Evolutionary conservation across 2,797 vertebrate genomes (phyloP).

Genomic region (Masticophis lateralis): DNA sequence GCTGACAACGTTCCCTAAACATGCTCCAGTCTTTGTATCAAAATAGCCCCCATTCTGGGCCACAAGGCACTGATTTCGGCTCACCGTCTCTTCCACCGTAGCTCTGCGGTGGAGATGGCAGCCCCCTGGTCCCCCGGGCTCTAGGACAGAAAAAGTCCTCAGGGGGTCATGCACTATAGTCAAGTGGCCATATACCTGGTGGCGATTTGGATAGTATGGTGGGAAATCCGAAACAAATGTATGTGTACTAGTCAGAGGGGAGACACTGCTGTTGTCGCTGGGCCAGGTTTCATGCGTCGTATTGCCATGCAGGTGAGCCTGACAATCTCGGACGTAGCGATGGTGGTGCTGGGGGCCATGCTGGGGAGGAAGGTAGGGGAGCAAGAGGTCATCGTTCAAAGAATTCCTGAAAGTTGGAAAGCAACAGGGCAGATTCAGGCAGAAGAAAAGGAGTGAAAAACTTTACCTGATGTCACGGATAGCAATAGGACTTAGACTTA

Average conservation of each 20-base stretch:
- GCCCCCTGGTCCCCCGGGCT: conserved; percentile 80
- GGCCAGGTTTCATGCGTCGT: conserved; percentile 79
- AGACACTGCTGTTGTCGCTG: conserved; percentile 16
- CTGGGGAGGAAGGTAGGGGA: conserved; percentile 71
- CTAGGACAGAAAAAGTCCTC: conserved; percentile 82
- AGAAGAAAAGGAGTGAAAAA: neutral
- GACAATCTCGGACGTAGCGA: conserved; percentile 79
- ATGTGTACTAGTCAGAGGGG: conserved; percentile 64
- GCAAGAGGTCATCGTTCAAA: conserved; percentile 73
- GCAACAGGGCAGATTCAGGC: neutral
- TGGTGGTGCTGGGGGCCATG: conserved; percentile 76
- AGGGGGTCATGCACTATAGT: conserved; percentile 80
- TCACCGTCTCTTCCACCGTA: conserved; percentile 78
- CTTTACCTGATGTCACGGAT: neutral
- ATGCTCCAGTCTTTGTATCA: conserved; percentile 54
- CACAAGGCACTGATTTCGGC: conserved; percentile 74
- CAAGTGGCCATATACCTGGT: conserved; percentile 77
- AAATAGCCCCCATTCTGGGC: conserved; percentile 94
- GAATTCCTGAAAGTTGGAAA: conserved; percentile 69
- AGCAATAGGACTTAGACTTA: no score
- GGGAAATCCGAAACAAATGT: conserved; percentile 75
- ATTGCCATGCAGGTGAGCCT: conserved; percentile 71
- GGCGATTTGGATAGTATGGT: accelerated
- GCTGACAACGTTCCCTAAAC: conserved; percentile 89
- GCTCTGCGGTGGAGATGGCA: conserved; percentile 66